Evolutionary conservation across 2,113 vertebrate species (phyloP).

Genomic region (Elgaria multicarinata): DNA sequence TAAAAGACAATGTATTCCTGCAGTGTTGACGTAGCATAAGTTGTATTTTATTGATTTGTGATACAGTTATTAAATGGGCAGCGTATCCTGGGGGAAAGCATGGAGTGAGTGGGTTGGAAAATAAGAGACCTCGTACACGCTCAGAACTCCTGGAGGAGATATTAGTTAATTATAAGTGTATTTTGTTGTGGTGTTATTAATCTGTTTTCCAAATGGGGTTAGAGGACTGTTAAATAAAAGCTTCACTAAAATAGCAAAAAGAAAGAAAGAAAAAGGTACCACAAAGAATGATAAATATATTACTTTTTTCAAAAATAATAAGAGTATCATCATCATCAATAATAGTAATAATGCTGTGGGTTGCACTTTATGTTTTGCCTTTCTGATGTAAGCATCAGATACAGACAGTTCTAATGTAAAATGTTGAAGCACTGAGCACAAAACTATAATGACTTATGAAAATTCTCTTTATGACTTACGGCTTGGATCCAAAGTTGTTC

Average conservation of each 20-base stretch:
- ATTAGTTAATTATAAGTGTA: constrained; percentile 32
- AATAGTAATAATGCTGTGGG: background rate
- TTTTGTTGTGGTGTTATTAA: constrained; percentile 55
- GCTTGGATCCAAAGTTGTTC: background rate
- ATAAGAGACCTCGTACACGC: constrained; percentile 47
- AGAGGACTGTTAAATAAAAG: background rate
- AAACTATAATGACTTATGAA: background rate
- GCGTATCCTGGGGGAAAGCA: constrained; percentile 25
- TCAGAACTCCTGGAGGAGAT: constrained; percentile 56
- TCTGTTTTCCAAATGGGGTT: constrained; percentile 40
- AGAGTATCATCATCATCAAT: too few species aligned
- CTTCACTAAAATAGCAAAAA: background rate
- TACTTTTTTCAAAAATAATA: background rate
- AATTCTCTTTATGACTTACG: background rate
- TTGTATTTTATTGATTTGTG: background rate
- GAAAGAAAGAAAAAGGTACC: background rate
- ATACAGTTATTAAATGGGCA: constrained; percentile 35
- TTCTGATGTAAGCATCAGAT: background rate
- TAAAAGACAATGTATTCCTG: background rate
- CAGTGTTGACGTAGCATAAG: rapidly evolving
- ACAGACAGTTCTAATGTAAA: background rate
- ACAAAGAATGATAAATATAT: background rate
- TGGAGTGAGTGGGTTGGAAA: background rate
- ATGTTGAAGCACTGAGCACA: background rate
- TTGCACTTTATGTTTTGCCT: background rate